phyloP scores from a whole-genome alignment of 2,888 invertebrate species.

The Xestoiulus laeticollis region DNA sequence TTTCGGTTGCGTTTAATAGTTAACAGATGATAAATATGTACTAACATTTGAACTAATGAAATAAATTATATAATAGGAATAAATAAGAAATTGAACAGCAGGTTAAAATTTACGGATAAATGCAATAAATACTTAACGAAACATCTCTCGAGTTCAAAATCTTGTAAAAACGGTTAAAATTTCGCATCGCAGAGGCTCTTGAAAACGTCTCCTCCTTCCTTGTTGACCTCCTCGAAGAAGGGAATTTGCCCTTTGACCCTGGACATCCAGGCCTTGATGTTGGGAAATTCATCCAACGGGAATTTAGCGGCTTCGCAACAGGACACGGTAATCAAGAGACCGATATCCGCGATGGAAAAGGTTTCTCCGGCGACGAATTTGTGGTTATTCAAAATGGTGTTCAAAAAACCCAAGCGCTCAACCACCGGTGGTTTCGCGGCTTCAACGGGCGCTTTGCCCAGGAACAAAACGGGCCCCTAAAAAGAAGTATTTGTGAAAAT shows the following conservation, averaged over 20 bases:
- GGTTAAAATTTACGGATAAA: no score
- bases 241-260: neutral
- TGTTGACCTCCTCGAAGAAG: neutral
- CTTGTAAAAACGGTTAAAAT: no score
- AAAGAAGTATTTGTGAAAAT: no score
- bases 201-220: neutral
- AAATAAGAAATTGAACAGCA: no score
- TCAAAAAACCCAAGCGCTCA: neutral
- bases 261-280: neutral
- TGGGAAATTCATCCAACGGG: neutral
- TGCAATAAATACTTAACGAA: no score
- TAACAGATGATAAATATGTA: no score
- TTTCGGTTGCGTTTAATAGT: no score
- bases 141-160: no score
- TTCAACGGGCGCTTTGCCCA: neutral
- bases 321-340: neutral
- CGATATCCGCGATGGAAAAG: slow-evolving; percentile 44
- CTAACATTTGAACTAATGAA: no score
- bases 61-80: no score
- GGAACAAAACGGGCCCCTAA: neutral
- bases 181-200: neutral
- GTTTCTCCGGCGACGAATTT: slow-evolving; percentile 31
- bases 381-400: neutral
- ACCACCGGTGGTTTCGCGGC: neutral
- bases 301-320: neutral